Evolutionary conservation across 2,113 vertebrate genomes (phyloP).

Genomic region (Penelope pileata): DNA sequence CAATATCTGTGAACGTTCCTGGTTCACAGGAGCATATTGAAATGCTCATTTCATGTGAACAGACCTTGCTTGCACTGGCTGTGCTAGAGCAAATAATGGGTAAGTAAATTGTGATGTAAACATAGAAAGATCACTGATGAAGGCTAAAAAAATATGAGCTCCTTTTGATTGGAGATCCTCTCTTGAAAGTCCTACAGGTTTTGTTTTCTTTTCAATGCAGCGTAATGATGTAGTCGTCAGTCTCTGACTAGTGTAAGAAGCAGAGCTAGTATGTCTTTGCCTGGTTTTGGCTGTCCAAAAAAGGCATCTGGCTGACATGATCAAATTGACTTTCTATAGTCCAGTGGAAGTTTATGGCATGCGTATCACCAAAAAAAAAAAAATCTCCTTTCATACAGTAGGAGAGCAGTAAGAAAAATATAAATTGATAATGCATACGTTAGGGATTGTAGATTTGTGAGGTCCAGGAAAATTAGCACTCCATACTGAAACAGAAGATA

Average conservation of each 20-base stretch:
- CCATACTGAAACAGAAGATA: not conserved
- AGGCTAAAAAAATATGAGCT: not conserved
- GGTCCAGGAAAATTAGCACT: not conserved
- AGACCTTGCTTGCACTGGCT: not conserved
- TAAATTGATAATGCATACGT: not conserved
- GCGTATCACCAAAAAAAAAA: not conserved
- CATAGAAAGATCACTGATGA: not conserved
- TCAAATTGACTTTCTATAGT: not conserved
- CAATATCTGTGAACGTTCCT: not conserved
- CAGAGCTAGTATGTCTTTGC: not conserved
- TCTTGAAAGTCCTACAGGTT: not conserved
- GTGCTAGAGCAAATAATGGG: not conserved
- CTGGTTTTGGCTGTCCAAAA: not conserved
- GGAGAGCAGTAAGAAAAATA: not conserved
- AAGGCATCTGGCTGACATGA: not conserved
- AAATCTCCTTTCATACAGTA: fast-evolving
- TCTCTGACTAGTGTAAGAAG: not conserved
- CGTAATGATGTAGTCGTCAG: not conserved
- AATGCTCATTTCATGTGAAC: not conserved
- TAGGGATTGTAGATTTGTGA: not conserved
- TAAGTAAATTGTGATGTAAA: not conserved
- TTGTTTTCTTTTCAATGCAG: not conserved
- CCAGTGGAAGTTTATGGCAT: not conserved
- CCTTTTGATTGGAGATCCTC: not conserved
- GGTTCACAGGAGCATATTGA: not conserved